These are phyloP conservation scores for Ardeotis arabs DNA, from an alignment of 2,113 vertebrate species.

Conservation along the genomic window DNA sequence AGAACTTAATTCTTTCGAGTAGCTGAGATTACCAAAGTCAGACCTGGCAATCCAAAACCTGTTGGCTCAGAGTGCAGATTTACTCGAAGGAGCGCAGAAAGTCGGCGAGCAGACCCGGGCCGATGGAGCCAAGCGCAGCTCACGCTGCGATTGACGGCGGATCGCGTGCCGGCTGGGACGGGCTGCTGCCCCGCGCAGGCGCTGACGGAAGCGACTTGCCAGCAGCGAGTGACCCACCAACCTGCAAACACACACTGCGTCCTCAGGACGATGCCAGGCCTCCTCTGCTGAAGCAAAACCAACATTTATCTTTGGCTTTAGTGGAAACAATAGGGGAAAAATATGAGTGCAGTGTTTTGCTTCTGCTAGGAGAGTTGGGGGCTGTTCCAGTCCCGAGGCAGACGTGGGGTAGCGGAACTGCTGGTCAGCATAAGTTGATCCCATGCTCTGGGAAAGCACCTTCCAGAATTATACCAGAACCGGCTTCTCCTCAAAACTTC, in stretches of 20 bases:
- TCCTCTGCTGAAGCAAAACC: neutral
- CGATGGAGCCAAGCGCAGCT: neutral
- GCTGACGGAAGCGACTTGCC: rapidly evolving
- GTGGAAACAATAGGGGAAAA: neutral
- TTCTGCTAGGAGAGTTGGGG: neutral
- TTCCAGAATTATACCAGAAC: neutral
- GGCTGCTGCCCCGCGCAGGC: neutral
- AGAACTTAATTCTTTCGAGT: neutral
- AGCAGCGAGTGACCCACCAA: neutral
- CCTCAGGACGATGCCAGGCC: neutral
- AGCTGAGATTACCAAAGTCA: neutral
- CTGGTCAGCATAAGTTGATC: rapidly evolving
- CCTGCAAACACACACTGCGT: rapidly evolving
- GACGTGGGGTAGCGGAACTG: rapidly evolving
- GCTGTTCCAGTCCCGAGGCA: neutral
- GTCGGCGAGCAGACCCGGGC: neutral
- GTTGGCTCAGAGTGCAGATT: neutral
- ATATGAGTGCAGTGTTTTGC: rapidly evolving
- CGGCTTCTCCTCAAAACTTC: neutral
- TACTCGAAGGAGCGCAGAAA: neutral
- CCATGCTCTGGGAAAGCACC: neutral
- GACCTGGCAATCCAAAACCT: neutral
- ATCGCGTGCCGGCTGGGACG: neutral
- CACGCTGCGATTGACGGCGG: rapidly evolving
- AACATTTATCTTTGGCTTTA: neutral